Percentiles rank a stretch among this genome's conserved stretches.
These are phyloP conservation scores for Nothocercus nigrocapillus DNA, from an alignment of 2,113 vertebrate genomes.

Conservation along the genomic window DNA sequence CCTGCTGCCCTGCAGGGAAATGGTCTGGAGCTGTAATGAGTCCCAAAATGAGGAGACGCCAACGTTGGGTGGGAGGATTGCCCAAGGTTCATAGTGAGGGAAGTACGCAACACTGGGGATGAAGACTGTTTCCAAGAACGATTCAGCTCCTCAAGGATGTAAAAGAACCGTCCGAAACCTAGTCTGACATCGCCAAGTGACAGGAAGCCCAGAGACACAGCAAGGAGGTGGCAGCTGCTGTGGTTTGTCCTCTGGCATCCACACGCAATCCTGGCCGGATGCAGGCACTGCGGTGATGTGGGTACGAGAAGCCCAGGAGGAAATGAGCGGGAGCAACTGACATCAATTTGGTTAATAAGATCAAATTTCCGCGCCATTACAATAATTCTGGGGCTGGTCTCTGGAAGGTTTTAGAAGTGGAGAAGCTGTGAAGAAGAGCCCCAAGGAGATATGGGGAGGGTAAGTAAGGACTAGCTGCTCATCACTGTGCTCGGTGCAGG, in stretches of 20 bases:
- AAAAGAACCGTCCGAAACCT: neutral
- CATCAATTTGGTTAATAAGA: no score
- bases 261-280: neutral
- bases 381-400: no score
- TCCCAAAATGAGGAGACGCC: no score
- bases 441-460: no score
- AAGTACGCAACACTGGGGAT: neutral
- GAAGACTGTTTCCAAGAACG: neutral
- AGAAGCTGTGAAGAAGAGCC: neutral
- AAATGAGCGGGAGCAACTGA: no score
- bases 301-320: no score
- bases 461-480: no score
- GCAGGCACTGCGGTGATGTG: no score
- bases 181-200: neutral
- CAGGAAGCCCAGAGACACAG: neutral
- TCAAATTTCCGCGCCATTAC: no score
- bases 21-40: neutral
- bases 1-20: neutral
- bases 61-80: no score
- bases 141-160: neutral
- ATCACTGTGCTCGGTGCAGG: no score
- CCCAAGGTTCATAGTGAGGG: no score
- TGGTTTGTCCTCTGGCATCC: neutral
- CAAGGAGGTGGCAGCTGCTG: rapidly evolving
- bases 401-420: neutral